Conservation (phyloP, 2,113 vertebrate species). For the Azemiops feae region DNA sequence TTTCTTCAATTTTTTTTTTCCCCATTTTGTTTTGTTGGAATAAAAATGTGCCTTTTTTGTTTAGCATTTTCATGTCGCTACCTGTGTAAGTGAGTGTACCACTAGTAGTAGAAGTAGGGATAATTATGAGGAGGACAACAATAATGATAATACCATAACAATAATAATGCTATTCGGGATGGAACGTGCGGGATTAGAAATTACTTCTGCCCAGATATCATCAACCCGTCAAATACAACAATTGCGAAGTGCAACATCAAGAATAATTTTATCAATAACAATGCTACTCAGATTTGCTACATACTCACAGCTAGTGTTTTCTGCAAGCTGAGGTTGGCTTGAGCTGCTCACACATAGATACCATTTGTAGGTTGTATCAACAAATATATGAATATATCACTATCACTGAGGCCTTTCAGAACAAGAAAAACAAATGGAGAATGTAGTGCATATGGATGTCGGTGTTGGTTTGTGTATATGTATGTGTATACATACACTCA, state of each 20-base stretch:
- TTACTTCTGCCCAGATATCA: background rate
- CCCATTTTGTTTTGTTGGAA: background rate
- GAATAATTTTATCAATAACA: background rate
- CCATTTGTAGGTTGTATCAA: background rate
- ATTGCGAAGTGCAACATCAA: background rate
- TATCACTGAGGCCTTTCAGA: slow-evolving; percentile 15
- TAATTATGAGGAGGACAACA: background rate
- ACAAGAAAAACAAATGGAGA: background rate
- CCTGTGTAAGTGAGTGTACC: background rate
- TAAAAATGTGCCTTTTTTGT: background rate
- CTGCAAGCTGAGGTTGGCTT: background rate
- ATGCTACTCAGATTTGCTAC: background rate
- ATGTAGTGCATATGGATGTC: background rate
- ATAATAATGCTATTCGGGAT: background rate
- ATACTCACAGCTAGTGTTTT: background rate
- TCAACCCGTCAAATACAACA: background rate
- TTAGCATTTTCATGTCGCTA: background rate
- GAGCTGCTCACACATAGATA: background rate
- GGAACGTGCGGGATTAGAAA: background rate
- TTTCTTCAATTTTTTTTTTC: background rate
- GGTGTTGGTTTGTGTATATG: background rate
- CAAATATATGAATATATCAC: background rate
- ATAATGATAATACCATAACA: background rate
- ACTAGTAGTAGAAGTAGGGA: background rate
- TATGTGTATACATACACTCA: background rate